Evolutionary conservation across 2,113 vertebrate species (phyloP).

Genomic region (Oceanites oceanicus): DNA sequence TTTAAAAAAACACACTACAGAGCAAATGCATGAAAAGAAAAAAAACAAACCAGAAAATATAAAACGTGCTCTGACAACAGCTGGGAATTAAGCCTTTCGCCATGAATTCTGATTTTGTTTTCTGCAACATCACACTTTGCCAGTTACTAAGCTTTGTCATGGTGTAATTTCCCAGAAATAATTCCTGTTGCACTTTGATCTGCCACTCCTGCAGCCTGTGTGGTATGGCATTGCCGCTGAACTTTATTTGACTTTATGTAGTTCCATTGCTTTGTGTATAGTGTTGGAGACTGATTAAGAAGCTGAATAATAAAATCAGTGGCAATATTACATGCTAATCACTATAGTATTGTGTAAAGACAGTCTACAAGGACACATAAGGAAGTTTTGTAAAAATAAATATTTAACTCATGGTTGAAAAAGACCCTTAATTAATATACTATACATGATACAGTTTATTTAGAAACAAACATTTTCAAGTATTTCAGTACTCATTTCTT

Average conservation of each 20-base stretch:
- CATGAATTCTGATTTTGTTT: conserved; percentile 17
- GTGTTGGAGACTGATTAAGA: not conserved
- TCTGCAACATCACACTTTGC: conserved; percentile 18
- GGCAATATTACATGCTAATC: not conserved
- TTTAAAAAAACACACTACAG: not conserved
- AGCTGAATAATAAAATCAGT: not conserved
- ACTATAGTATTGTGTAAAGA: not conserved
- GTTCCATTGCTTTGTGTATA: not conserved
- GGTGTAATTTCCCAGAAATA: conserved; percentile 40
- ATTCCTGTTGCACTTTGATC: conserved; percentile 42
- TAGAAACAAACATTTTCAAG: not conserved
- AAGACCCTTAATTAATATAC: not conserved
- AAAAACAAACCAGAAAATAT: not conserved
- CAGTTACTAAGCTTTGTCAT: conserved; percentile 10
- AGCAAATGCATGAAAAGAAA: not conserved
- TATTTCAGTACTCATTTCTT: not conserved
- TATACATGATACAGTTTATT: not conserved
- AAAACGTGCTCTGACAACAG: not conserved
- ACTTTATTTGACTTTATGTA: conserved; percentile 1
- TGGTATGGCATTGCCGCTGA: not conserved
- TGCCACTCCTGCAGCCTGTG: conserved; percentile 27
- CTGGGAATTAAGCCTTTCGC: not conserved
- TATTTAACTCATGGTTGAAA: not conserved
- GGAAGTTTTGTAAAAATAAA: not conserved
- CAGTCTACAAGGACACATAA: not conserved